These are phyloP conservation scores for Zaprionus bogoriensis DNA, from an alignment of 2,888 invertebrate genomes.

Conservation along the genomic window DNA sequence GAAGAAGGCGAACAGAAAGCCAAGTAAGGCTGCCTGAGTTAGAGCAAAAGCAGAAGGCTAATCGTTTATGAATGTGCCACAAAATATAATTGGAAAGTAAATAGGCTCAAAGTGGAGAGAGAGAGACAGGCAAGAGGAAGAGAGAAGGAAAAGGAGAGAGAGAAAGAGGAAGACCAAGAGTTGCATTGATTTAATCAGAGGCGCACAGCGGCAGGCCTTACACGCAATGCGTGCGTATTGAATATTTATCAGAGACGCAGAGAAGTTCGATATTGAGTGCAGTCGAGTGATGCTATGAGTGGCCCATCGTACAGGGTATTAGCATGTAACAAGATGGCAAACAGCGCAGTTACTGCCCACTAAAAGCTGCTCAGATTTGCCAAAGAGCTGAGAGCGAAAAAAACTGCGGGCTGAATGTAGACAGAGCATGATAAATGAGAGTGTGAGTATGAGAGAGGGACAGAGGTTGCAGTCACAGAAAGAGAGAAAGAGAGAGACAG, in stretches of 20 bases:
- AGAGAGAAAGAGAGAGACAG: neutral
- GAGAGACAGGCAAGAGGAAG: neutral
- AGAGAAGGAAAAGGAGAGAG: neutral
- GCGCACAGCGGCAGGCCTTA: neutral
- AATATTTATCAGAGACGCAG: constrained; percentile 3
- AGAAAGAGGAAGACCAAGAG: neutral
- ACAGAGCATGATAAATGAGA: neutral
- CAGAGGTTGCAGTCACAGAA: neutral
- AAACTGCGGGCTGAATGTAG: neutral
- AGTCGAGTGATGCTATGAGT: neutral
- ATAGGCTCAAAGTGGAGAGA: neutral
- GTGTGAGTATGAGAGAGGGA: neutral
- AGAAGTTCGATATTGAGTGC: neutral
- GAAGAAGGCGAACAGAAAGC: neutral
- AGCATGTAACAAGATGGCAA: constrained; percentile 1
- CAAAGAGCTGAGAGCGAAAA: neutral
- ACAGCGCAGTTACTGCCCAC: constrained; percentile 2
- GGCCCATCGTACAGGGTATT: neutral
- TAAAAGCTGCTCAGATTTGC: constrained; percentile 28
- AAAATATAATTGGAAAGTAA: neutral
- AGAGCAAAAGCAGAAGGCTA: neutral
- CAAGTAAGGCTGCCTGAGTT: neutral
- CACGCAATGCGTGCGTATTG: constrained; percentile 3
- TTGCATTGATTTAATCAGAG: neutral
- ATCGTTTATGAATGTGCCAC: neutral